Evolutionary conservation across 2,797 vertebrate species (phyloP), one percentile per base, ranked within the genome.

Genomic region (Spinibarbus caldwelli): DNA sequence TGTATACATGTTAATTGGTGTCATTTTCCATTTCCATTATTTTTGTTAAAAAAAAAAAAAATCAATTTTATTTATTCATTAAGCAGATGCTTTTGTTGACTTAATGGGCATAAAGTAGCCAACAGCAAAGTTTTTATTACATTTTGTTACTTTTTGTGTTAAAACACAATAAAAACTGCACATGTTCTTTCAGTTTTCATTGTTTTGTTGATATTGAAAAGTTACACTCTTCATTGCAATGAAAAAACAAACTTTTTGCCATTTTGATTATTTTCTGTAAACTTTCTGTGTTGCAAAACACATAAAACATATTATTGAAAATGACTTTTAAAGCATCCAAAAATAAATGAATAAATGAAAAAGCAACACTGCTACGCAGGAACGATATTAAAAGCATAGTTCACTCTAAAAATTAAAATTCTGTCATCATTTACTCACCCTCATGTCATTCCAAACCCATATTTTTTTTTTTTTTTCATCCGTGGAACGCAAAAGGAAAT

Each of bases 281-380:
- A 76, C 73, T 78, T 78, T 59, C 34, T 78, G 2, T 43, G 36
- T 43, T 62, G 54, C 54, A 41, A 59, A 78, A 29, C 76, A 6
- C 36, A 57, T 75, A 77, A 78, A 78, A 41, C 36, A 12, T 62
- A 78, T 43, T 78, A 78, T 12, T 78, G 76, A 78, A 78, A 78
- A 62, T 78, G 54, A n/a, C 9, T 62, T 78, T 78, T 78, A 62
- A 78, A 62, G 36, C 76, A 29, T 62, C 38, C 17, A 43, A 62
- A 59, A 78, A 78, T 78, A 26, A 78, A n/a, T n/a, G n/a, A n/a
- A n/a, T n/a, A n/a, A n/a, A 43, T 11, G n/a, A 62, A 78, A 78
- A 19, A 2, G n/a, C 2, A 23, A n/a, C 21, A 34, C 21, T 54
- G 31, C 34, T 59, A 11, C 0, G 54, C 54, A 78, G 76, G 36